phyloP scores from a whole-genome alignment of 2,797 vertebrate species.

The Moxostoma hubbsi region DNA sequence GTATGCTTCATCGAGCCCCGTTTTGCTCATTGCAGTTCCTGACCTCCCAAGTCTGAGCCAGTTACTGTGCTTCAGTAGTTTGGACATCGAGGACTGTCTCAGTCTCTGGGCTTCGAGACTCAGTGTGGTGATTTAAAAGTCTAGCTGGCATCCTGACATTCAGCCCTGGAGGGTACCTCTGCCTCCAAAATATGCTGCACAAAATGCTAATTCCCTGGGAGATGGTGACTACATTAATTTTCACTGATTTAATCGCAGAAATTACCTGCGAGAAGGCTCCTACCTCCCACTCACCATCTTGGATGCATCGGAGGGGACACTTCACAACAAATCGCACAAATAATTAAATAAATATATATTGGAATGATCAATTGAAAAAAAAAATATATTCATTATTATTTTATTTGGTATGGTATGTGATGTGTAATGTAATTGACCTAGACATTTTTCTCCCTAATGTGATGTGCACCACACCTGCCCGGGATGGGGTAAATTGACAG shows the following conservation, averaged over 20 bases:
- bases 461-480: slow-evolving; percentile 39
- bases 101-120: slow-evolving; percentile 10
- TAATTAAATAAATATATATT: too few species aligned
- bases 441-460: slow-evolving; percentile 6
- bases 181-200: slow-evolving; percentile 61
- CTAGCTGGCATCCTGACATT: slow-evolving; percentile 61
- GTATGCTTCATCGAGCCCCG: slow-evolving; percentile 7
- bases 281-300: not conserved
- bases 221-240: slow-evolving; percentile 66
- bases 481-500: slow-evolving; percentile 47
- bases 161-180: slow-evolving; percentile 58
- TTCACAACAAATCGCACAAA: not conserved
- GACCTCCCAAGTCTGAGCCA: slow-evolving; percentile 23
- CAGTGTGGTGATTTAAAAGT: slow-evolving; percentile 67
- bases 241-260: slow-evolving; percentile 61
- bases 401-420: too few species aligned
- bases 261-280: slow-evolving; percentile 55
- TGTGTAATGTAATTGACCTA: not conserved
- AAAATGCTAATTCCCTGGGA: slow-evolving; percentile 63
- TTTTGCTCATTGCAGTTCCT: slow-evolving; percentile 17
- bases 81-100: slow-evolving; percentile 17
- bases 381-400: not conserved
- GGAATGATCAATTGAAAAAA: too few species aligned
- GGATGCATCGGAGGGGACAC: not conserved
- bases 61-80: slow-evolving; percentile 13